phyloP scores from a whole-genome alignment of 2,113 vertebrate genomes.

The Tyrannus savana region DNA sequence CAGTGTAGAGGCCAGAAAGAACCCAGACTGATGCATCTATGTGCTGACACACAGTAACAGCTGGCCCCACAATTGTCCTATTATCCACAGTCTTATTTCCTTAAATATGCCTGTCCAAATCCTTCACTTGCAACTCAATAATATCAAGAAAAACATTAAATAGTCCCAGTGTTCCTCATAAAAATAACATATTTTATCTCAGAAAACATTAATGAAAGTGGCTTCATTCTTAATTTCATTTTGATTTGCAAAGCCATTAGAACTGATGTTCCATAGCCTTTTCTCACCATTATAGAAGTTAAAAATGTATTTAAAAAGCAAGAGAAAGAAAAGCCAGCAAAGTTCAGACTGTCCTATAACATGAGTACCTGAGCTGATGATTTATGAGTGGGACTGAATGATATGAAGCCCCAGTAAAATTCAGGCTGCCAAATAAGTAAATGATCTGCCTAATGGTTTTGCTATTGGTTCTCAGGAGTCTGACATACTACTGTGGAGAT shows the following conservation, averaged over 20 bases:
- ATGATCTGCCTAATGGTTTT: background rate
- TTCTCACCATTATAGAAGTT: background rate
- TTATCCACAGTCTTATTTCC: background rate
- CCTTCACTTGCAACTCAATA: background rate
- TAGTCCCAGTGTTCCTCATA: background rate
- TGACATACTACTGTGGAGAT: background rate
- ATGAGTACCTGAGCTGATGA: background rate
- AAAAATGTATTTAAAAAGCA: background rate
- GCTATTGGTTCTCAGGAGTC: background rate
- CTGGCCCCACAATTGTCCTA: background rate
- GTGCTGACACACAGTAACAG: background rate
- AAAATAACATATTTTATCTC: background rate
- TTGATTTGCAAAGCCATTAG: background rate
- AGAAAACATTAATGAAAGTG: background rate
- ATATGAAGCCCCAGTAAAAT: background rate
- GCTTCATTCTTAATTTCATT: background rate
- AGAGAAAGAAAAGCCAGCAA: background rate
- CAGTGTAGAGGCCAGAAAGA: background rate
- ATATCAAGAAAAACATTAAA: background rate
- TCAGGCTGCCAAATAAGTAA: background rate
- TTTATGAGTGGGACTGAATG: background rate
- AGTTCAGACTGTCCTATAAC: background rate
- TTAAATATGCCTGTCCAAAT: background rate
- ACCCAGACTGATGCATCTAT: background rate
- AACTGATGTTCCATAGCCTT: background rate